Conservation (phyloP, 2,888 invertebrate species). For the Heliconius aoede region DNA sequence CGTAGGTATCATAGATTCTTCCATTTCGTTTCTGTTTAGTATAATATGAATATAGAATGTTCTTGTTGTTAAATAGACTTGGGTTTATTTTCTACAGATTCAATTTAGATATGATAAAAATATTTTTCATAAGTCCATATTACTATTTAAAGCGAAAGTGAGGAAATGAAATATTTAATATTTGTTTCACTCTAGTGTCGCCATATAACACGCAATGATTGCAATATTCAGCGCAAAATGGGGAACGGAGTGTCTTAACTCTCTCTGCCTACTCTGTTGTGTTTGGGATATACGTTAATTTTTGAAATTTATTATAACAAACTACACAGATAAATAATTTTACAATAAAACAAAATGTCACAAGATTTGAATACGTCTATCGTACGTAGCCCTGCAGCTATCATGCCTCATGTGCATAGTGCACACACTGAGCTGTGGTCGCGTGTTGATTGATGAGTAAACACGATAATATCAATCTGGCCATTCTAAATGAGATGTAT, state of each 20-base stretch:
- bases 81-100: neutral
- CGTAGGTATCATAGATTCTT: neutral
- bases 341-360: neutral
- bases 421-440: slow-evolving; percentile 21
- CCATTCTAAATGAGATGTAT: slow-evolving; percentile 29
- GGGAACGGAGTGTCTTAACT: no score
- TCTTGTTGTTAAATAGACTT: neutral
- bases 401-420: slow-evolving; percentile 33
- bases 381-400: slow-evolving; percentile 23
- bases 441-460: slow-evolving; percentile 36
- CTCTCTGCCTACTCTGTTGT: no score
- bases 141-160: no score
- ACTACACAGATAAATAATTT: neutral
- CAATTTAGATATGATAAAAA: neutral
- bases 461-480: slow-evolving; percentile 35
- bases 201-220: no score
- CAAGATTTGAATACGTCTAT: neutral
- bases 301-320: neutral
- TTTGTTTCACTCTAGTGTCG: no score
- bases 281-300: neutral
- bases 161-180: no score
- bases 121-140: no score
- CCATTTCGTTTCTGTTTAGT: neutral
- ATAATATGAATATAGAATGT: no score
- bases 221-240: no score